Evolutionary conservation across 2,113 vertebrate genomes (phyloP).

Genomic region (Neodontobutis hainanensis): DNA sequence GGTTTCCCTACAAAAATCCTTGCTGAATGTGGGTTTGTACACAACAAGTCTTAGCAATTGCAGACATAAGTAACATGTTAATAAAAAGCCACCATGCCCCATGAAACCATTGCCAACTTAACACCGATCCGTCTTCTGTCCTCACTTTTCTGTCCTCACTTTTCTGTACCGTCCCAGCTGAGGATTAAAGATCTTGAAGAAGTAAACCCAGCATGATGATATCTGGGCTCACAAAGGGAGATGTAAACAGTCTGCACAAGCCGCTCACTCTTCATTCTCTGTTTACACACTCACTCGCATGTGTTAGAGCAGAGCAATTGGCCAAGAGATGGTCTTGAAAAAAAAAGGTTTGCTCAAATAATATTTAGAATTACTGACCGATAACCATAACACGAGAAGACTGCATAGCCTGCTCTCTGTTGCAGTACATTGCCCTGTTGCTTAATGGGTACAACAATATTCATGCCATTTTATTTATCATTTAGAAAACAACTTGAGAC

Average conservation of each 20-base stretch:
- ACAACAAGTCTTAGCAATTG: conserved; percentile 1
- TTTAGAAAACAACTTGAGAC: conserved; percentile 47
- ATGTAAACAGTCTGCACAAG: conserved; percentile 42
- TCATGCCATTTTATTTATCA: conserved; percentile 49
- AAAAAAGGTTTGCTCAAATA: conserved; percentile 42
- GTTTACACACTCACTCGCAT: conserved; percentile 61
- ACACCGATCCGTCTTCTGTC: neutral
- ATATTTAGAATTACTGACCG: conserved; percentile 68
- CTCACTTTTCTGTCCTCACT: neutral
- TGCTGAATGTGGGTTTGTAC: conserved; percentile 23
- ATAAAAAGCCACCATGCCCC: conserved; percentile 6
- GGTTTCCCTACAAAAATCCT: conserved; percentile 37
- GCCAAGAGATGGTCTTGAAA: conserved; percentile 26
- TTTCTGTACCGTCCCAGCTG: conserved; percentile 16
- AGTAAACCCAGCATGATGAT: conserved; percentile 17
- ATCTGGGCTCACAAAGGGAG: conserved; percentile 23
- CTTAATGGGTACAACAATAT: conserved; percentile 53
- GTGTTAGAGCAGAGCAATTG: conserved; percentile 61
- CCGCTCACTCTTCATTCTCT: conserved; percentile 6
- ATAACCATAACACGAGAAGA: conserved; percentile 46
- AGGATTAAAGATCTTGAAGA: neutral
- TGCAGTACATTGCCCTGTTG: conserved; percentile 24
- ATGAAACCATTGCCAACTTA: conserved; percentile 13
- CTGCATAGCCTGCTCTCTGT: conserved; percentile 49
- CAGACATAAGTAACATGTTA: conserved; percentile 19